Conservation (phyloP, 2,797 vertebrate genomes). For the Sphenopsis melanotis region DNA sequence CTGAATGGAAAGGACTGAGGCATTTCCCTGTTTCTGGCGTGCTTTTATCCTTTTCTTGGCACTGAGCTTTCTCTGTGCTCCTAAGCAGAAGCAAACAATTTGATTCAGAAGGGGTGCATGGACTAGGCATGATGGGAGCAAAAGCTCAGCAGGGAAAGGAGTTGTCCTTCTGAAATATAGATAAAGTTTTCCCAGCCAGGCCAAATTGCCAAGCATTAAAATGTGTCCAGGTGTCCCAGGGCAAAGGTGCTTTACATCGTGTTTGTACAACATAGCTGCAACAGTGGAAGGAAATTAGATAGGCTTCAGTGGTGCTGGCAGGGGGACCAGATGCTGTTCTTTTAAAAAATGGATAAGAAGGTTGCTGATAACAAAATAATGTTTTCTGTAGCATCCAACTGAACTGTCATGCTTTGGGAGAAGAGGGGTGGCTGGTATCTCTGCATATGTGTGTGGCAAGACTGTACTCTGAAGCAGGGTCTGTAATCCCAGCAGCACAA, state of each 20-base stretch:
- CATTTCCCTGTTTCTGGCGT: not conserved
- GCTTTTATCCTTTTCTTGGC: not conserved
- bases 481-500: not conserved
- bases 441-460: not conserved
- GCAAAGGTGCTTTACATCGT: not conserved
- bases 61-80: not conserved
- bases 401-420: not conserved
- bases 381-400: not conserved
- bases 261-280: not conserved
- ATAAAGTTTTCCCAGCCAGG: not conserved
- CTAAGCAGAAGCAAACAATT: not conserved
- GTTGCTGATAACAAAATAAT: not conserved
- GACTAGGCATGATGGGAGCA: not conserved
- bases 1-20: conserved; percentile 14
- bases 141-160: not conserved
- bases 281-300: not conserved
- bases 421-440: not conserved
- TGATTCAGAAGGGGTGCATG: not conserved
- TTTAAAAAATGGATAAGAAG: not conserved
- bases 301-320: not conserved
- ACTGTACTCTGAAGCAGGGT: not conserved
- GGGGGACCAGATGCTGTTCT: not conserved
- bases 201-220: not conserved
- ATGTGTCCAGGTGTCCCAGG: not conserved
- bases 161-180: not conserved